Percentiles rank a stretch among this genome's conserved stretches.
Conservation (phyloP, 1,140 invertebrate species). For the Drosophila virilis region DNA sequence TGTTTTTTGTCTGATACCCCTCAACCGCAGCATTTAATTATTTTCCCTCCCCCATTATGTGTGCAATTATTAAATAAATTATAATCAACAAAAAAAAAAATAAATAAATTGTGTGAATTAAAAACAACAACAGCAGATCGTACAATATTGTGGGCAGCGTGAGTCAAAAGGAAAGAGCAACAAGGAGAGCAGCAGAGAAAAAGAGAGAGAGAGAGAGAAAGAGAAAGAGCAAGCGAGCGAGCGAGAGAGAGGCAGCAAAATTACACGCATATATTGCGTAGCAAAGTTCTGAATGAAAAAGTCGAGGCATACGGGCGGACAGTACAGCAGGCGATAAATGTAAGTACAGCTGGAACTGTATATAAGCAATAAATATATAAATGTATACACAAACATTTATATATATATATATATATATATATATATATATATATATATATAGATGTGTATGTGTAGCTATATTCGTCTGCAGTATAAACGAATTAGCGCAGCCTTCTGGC, state of each 20-base stretch:
- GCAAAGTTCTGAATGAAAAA: slow-evolving; percentile 75
- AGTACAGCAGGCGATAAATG: slow-evolving; percentile 58
- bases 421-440: neutral
- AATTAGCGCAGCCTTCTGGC: slow-evolving; percentile 29
- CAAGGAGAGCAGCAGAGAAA: slow-evolving; percentile 4
- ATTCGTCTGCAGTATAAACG: slow-evolving; percentile 5
- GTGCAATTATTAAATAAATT: slow-evolving; percentile 72
- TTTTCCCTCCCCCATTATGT: slow-evolving; percentile 50
- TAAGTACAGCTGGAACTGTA: slow-evolving; percentile 57
- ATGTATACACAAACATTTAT: slow-evolving; percentile 1
- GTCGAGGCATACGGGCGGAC: slow-evolving; percentile 33
- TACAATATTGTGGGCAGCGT: slow-evolving; percentile 9
- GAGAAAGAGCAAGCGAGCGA: neutral
- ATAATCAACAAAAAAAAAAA: slow-evolving; percentile 35
- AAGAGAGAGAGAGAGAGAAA: slow-evolving; percentile 8
- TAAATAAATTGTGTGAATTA: slow-evolving; percentile 68
- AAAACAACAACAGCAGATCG: slow-evolving; percentile 45
- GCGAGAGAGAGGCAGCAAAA: slow-evolving; percentile 43
- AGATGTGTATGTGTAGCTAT: neutral
- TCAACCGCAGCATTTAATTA: slow-evolving; percentile 59
- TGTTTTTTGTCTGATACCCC: slow-evolving; percentile 17
- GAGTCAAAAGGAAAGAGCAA: slow-evolving; percentile 10
- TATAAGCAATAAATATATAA: slow-evolving; percentile 1
- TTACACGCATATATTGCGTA: slow-evolving; percentile 80
- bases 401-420: slow-evolving; percentile 3